phyloP scores from a whole-genome alignment of 2,113 vertebrate species.

The Oncorhynchus mykiss region DNA sequence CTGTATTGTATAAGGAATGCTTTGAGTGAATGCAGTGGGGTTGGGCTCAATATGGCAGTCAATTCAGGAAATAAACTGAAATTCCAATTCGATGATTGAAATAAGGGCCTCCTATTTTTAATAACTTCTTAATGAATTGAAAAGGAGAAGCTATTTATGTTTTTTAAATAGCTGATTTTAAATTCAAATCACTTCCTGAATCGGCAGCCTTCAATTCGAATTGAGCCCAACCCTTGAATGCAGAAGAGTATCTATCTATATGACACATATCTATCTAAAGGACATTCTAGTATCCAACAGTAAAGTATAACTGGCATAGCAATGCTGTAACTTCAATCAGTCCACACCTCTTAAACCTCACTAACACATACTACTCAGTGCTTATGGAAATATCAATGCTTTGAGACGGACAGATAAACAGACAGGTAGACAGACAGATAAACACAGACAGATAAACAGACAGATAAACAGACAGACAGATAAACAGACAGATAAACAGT shows the following conservation, averaged over 20 bases:
- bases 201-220: no score
- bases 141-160: no score
- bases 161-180: no score
- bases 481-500: no score
- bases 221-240: constrained; percentile 14
- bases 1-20: constrained; percentile 51
- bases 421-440: no score
- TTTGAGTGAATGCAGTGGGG: constrained; percentile 39
- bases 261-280: constrained; percentile 22
- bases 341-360: constrained; percentile 27
- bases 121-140: no score
- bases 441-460: no score
- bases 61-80: no score
- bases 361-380: constrained; percentile 1
- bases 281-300: constrained; percentile 12
- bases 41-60: no score
- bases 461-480: background rate
- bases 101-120: no score
- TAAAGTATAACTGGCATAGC: constrained; percentile 12
- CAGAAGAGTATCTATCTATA: constrained; percentile 27
- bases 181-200: no score
- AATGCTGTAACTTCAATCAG: constrained; percentile 45
- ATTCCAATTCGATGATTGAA: no score
- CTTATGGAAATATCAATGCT: background rate
- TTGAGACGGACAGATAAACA: background rate